phyloP scores from a whole-genome alignment of 2,797 vertebrate species.

The Gambelia wislizenii region DNA sequence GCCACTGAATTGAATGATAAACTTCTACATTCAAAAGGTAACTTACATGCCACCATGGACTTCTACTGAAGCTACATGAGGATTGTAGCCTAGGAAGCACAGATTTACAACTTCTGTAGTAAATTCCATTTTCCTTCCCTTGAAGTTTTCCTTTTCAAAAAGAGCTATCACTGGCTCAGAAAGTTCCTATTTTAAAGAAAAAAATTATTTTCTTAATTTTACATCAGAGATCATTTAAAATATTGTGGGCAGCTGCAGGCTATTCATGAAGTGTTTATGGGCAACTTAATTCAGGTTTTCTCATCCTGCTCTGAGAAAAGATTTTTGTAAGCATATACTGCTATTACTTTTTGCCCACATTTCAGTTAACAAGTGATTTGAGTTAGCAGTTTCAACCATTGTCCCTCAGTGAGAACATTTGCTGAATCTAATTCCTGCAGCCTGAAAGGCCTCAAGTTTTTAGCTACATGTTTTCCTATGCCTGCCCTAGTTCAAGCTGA shows the following conservation, averaged over 20 bases:
- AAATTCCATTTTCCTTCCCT: constrained; percentile 87
- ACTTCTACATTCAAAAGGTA: background rate
- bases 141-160: constrained; percentile 87
- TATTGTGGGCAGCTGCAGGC: background rate
- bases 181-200: constrained; percentile 84
- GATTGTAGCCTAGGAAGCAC: constrained; percentile 82
- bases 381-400: background rate
- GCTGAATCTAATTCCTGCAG: background rate
- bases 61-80: constrained; percentile 86
- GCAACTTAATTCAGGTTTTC: constrained; percentile 5
- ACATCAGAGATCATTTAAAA: background rate
- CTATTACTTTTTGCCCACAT: background rate
- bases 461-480: background rate
- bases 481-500: background rate
- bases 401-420: background rate
- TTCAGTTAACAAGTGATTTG: background rate
- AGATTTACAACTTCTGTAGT: constrained; percentile 82
- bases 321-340: background rate
- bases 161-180: constrained; percentile 89
- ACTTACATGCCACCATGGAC: constrained; percentile 94
- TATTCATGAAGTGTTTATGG: background rate
- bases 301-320: background rate
- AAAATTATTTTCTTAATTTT: constrained; percentile 31
- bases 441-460: background rate
- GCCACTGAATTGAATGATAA: constrained; percentile 25